Evolutionary conservation across 2,888 invertebrate species (phyloP), one percentile per base, ranked within the genome.

Genomic region (Psylliodes chrysocephalus): DNA sequence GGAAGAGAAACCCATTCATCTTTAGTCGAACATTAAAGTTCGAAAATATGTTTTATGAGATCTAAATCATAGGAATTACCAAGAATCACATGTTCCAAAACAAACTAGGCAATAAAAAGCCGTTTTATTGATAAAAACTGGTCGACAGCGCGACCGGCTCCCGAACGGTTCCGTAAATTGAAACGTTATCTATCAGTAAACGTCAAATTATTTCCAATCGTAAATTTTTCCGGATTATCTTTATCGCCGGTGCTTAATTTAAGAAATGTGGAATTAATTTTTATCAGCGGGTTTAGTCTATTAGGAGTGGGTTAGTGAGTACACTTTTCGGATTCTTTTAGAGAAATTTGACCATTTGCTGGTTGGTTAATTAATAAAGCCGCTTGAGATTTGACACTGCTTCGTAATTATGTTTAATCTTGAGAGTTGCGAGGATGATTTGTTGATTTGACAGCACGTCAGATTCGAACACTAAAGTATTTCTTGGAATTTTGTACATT

Each of bases 121-220:
- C 33, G 46, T 57, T 47, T 47, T 44, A 38, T 47, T 57, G 47
- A 47, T 47, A 35, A 57, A 53, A 49, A 47, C 51, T 60, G 35
- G 49, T 22, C 59, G 28, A 22, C 49, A 15, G 30, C 15, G 46
- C 25, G 4, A 25, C 54, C n/a, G n/a, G n/a, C n/a, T n/a, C 28
- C 44, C 30, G 8, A 7, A 10, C 47, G 22, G 47, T 33, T 57
- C 17, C 46, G 10, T 55, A 52, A 55, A 64, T 64, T 64, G 60
- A 60, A 60, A 60, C 55, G 64, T 64, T 64, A 64, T 64, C 64
- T 54, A 64, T 64, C 55, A 44, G 44, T 60, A 46, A 52, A 51
- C 60, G 64, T 60, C 60, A 64, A 64, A 64, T 60, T 55, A 64
- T 64, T 64, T 56, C 55, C 33, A 64, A 46, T 47, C 30, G 49